Base-by-base conservation (phyloP, 2,797 vertebrate species). In the Sebastes variabilis region DNA sequence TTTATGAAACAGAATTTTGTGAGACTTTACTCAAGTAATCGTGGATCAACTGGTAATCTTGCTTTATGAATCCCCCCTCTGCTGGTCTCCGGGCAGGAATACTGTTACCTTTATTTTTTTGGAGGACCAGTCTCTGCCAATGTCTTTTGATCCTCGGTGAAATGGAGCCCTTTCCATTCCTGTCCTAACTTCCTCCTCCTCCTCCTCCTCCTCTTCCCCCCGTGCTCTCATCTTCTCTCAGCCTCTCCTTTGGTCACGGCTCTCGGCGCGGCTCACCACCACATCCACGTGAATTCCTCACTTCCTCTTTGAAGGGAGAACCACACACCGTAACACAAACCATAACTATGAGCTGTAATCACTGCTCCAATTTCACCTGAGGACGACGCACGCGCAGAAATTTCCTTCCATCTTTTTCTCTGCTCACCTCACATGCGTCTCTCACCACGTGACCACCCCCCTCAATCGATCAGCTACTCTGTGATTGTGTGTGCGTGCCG, bases 301-400 rank as follows among this genome's bases (percentile, higher is more conserved):
- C 82, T 85, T 89, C 75, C 88, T 73, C 82, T 89, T 92, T 91
- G 89, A 93, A 88, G 84, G 54, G 46, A 74, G 77, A 78, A 75
- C 67, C 86, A 72, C 86, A 79, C 85, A 81, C 78, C 74, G 73
- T 71, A 88, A 85, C 87, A 72, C 77, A 72, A 83, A 61, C 81
- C 88, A n/a, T 69, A 77, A 87, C 88, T 84, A 70, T 2, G 82
- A 80, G 79, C 82, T 65, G 49, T 75, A 87, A 85, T 84, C 61
- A 29, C 46, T 64, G 72, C 81, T 80, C 78, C 73, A 78, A 24
- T 89, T 88, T 82, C 84, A 87, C 84, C 82, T 10, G 80, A 68
- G 80, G 83, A 86, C 4, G 60, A 34, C 3, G 46, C 64, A 3
- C 3, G 14, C 76, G 6, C 32, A 79, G 72, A 82, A 46, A 74